These are phyloP conservation scores for Caenorhabditis plicata DNA, from an alignment of 2,888 invertebrate species.

Conservation along the genomic window DNA sequence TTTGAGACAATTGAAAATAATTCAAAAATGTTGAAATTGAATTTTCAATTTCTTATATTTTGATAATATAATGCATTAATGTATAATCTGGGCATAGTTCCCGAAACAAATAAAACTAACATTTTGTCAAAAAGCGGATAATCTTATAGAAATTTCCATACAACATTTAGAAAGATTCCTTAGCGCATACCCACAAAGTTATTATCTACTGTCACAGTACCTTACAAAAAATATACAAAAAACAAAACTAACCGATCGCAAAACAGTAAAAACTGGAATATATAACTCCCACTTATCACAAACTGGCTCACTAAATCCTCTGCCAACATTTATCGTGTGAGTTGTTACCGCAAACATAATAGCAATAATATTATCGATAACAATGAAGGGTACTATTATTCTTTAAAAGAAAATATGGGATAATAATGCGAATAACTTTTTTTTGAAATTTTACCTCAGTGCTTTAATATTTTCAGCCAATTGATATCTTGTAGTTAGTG, in stretches of 20 bases:
- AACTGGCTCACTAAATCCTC: conserved; percentile 18
- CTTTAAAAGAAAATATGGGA: conserved; percentile 1
- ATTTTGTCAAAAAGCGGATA: neutral
- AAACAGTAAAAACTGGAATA: conserved; percentile 11
- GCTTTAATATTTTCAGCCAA: conserved; percentile 31
- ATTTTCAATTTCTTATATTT: too few species aligned
- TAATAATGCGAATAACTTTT: neutral
- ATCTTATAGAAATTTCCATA: neutral
- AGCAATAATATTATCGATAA: conserved; percentile 20
- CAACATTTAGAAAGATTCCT: neutral
- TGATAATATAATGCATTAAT: neutral
- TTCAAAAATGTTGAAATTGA: too few species aligned
- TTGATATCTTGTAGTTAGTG: conserved; percentile 24
- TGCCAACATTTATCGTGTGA: conserved; percentile 8
- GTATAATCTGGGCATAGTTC: neutral
- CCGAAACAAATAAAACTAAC: neutral
- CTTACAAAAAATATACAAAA: neutral
- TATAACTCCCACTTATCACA: conserved; percentile 7
- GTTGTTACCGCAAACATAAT: conserved; percentile 25
- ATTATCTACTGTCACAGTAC: too few species aligned
- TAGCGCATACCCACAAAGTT: neutral
- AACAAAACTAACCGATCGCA: conserved; percentile 21
- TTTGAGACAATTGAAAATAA: too few species aligned
- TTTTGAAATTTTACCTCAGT: conserved; percentile 13
- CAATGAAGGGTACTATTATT: conserved; percentile 28